These are phyloP conservation scores for Felis chaus DNA, from an alignment of 2,113 vertebrate genomes.

Conservation along the genomic window DNA sequence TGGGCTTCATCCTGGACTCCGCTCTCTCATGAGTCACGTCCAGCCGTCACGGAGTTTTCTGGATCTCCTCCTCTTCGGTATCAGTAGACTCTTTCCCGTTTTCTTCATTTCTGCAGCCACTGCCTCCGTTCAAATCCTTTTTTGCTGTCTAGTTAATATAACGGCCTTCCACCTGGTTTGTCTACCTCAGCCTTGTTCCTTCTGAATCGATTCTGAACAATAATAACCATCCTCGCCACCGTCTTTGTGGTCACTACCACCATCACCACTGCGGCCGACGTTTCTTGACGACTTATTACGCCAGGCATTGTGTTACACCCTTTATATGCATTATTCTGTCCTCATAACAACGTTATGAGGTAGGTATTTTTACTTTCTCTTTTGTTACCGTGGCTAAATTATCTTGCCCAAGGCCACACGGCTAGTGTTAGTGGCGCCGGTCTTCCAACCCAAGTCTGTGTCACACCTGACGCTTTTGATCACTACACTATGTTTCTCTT, in stretches of 20 bases:
- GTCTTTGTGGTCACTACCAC: neutral
- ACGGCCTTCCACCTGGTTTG: neutral
- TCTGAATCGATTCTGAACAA: neutral
- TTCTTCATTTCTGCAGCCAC: neutral
- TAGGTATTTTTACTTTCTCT: neutral
- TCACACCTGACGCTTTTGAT: neutral
- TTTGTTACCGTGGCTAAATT: neutral
- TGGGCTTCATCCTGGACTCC: neutral
- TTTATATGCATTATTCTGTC: neutral
- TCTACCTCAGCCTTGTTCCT: neutral
- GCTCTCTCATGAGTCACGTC: neutral
- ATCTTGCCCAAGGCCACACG: neutral
- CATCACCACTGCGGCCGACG: neutral
- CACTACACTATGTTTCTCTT: neutral
- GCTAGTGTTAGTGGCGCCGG: neutral
- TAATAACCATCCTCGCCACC: too few species aligned
- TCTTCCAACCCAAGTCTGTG: neutral
- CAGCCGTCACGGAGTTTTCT: neutral
- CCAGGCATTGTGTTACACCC: too few species aligned
- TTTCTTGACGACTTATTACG: neutral
- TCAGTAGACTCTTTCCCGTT: neutral
- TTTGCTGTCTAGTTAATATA: neutral
- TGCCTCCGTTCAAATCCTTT: neutral
- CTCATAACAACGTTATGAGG: neutral
- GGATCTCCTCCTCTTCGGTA: neutral